A percentile compares a stretch with the other conserved stretches of the same genome.
These are phyloP conservation scores for Anhinga rufa DNA, from an alignment of 2,113 vertebrate species.

Conservation along the genomic window DNA sequence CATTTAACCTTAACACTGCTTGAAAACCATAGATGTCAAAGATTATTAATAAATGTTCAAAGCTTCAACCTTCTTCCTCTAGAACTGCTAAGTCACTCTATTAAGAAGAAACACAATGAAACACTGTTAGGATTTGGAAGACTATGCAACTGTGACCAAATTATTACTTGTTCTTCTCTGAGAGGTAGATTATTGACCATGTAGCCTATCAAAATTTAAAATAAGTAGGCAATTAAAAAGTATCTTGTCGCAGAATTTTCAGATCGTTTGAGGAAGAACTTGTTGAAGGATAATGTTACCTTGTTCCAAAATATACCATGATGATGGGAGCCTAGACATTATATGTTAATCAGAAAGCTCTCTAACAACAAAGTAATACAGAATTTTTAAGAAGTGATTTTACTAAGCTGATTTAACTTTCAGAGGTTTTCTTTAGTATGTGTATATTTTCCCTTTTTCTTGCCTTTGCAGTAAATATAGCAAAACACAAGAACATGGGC, in stretches of 20 bases:
- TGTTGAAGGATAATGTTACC: background rate
- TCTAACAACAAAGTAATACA: background rate
- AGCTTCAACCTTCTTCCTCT: background rate
- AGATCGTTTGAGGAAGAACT: background rate
- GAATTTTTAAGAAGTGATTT: background rate
- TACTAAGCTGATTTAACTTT: background rate
- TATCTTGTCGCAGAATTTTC: background rate
- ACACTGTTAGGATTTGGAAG: background rate
- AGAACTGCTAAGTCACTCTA: background rate
- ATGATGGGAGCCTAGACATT: background rate
- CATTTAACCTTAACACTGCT: slow-evolving; percentile 24
- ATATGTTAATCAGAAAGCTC: background rate
- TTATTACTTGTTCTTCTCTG: background rate
- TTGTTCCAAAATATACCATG: background rate
- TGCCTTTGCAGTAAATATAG: background rate
- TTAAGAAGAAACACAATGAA: background rate
- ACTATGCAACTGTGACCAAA: background rate
- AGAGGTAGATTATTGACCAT: background rate
- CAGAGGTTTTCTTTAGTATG: background rate
- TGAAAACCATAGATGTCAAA: slow-evolving; percentile 19
- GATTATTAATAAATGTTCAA: background rate
- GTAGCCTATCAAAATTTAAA: background rate
- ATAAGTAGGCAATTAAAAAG: background rate
- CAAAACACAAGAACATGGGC: background rate
- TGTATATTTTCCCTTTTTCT: background rate